phyloP scores from a whole-genome alignment of 2,797 vertebrate genomes.

The Peromyscus nudipes region DNA sequence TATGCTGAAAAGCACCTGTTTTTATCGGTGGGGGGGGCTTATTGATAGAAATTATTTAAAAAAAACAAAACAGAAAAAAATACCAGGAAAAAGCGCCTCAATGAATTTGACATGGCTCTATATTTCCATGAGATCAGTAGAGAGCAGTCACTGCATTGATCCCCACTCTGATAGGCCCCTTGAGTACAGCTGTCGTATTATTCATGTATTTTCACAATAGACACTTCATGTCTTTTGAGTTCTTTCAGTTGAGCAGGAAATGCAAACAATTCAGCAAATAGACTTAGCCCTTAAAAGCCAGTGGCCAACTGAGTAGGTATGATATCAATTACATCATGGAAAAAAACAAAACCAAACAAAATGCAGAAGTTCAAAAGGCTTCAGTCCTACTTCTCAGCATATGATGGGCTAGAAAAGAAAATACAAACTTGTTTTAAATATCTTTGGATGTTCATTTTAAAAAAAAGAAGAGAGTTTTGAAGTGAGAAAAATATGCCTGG shows the following conservation, averaged over 20 bases:
- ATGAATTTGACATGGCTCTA: background rate
- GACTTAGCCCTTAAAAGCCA: constrained; percentile 38
- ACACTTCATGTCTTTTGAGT: constrained; percentile 54
- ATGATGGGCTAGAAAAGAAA: background rate
- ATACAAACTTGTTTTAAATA: background rate
- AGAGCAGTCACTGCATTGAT: background rate
- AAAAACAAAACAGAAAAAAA: background rate
- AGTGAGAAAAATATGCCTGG: constrained; percentile 62
- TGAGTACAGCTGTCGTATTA: constrained; percentile 30
- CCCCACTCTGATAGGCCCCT: background rate
- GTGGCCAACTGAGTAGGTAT: constrained; percentile 56
- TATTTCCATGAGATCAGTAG: background rate
- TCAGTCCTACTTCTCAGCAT: background rate
- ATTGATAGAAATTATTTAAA: background rate
- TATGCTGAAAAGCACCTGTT: background rate
- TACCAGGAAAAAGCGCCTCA: background rate
- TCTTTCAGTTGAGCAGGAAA: constrained; percentile 58
- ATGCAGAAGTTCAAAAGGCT: constrained; percentile 12
- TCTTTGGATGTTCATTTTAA: background rate
- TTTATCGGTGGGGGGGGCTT: background rate
- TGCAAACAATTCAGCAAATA: constrained; percentile 59
- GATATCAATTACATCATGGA: constrained; percentile 62
- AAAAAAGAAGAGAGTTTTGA: background rate
- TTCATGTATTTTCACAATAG: constrained; percentile 59
- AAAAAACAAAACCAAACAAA: background rate